A percentile compares a stretch with the other conserved stretches of the same genome.
Evolutionary conservation across 2,888 invertebrate species (phyloP).

Genomic region (Cheilosia impressa): DNA sequence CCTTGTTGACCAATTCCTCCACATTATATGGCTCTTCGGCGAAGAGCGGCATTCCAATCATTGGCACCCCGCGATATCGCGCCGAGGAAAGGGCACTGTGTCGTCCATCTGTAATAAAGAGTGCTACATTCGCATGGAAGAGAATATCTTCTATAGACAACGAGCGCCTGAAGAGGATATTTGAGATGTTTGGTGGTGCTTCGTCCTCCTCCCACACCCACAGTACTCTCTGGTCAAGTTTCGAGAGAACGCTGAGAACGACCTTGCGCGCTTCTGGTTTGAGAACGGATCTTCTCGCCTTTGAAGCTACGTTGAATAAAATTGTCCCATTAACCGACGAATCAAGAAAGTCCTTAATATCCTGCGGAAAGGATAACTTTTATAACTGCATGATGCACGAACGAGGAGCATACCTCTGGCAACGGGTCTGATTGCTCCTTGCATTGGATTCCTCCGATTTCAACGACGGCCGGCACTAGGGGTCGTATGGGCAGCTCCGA

Average conservation of each 20-base stretch:
- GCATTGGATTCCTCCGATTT: slow-evolving; percentile 82
- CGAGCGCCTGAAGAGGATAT: slow-evolving; percentile 13
- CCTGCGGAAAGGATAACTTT: slow-evolving; percentile 75
- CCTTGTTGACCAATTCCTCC: slow-evolving; percentile 76
- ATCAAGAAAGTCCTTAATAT: slow-evolving; percentile 81
- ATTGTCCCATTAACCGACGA: slow-evolving; percentile 83
- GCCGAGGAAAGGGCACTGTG: slow-evolving; percentile 5
- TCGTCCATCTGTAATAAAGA: slow-evolving; percentile 57
- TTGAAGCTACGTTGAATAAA: slow-evolving; percentile 83
- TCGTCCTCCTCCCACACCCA: slow-evolving; percentile 88
- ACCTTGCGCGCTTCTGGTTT: slow-evolving; percentile 84
- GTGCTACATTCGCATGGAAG: slow-evolving; percentile 75
- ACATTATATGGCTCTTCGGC: slow-evolving; percentile 81
- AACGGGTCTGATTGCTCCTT: slow-evolving; percentile 76
- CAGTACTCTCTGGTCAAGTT: slow-evolving; percentile 86
- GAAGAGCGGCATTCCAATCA: slow-evolving; percentile 40
- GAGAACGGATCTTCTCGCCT: slow-evolving; percentile 81
- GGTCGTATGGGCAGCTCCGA: slow-evolving; percentile 80
- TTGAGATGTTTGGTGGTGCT: slow-evolving; percentile 76
- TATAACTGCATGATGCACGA: neutral
- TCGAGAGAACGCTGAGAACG: slow-evolving; percentile 85
- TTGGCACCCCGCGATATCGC: slow-evolving; percentile 43
- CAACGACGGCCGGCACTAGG: slow-evolving; percentile 79
- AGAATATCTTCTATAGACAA: slow-evolving; percentile 28
- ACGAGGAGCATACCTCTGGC: slow-evolving; percentile 72